phyloP scores from a whole-genome alignment of 2,888 invertebrate genomes.

The Anagyrus pseudococci region DNA sequence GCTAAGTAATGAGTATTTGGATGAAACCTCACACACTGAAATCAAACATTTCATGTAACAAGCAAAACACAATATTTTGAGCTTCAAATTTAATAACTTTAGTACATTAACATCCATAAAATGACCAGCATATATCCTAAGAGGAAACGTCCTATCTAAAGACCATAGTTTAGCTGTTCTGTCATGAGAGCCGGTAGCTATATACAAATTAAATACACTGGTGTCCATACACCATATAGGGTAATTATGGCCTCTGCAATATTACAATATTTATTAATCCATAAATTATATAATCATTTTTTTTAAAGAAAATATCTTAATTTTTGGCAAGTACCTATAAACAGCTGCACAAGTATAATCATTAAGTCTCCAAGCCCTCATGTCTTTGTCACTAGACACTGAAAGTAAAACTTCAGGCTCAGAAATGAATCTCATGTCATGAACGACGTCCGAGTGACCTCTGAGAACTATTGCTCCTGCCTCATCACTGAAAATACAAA shows the following conservation, averaged over 20 bases:
- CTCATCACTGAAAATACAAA: constrained; percentile 62
- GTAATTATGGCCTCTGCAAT: constrained; percentile 80
- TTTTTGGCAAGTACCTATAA: constrained; percentile 65
- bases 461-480: constrained; percentile 70
- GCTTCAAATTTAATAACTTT: constrained; percentile 13
- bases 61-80: not conserved
- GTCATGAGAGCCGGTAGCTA: constrained; percentile 83
- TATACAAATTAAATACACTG: constrained; percentile 70
- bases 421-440: constrained; percentile 70
- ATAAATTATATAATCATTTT: not conserved
- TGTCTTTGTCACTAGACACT: constrained; percentile 77
- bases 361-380: constrained; percentile 78
- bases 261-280: constrained; percentile 21
- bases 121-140: constrained; percentile 88
- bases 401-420: constrained; percentile 74
- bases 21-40: constrained; percentile 85
- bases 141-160: constrained; percentile 79
- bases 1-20: constrained; percentile 90
- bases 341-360: constrained; percentile 74
- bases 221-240: constrained; percentile 89
- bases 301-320: constrained; percentile 10
- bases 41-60: constrained; percentile 18
- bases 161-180: constrained; percentile 83
- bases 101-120: constrained; percentile 86
- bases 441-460: constrained; percentile 77